A percentile compares a stretch with the other conserved stretches of the same genome.
Conservation (phyloP, 2,888 invertebrate genomes). For the Drosophila kokeensis region DNA sequence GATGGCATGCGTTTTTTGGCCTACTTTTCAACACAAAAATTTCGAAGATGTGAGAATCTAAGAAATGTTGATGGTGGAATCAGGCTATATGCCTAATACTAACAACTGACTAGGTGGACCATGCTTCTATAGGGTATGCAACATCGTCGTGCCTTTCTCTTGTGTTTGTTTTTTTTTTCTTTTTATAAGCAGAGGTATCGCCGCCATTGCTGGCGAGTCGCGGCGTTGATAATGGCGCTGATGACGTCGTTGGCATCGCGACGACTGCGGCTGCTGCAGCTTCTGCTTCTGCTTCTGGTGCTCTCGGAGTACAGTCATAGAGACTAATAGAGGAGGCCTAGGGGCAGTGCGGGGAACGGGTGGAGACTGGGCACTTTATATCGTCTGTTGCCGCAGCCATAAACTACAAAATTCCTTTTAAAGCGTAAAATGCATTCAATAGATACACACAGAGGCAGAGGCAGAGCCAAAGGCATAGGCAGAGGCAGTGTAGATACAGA, state of each 20-base stretch:
- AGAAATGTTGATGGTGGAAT: not conserved
- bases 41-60: not conserved
- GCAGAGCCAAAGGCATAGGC: conserved; percentile 12
- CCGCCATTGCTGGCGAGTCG: conserved; percentile 43
- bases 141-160: not conserved
- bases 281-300: not conserved
- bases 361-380: conserved; percentile 43
- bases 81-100: not conserved
- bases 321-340: conserved; percentile 12
- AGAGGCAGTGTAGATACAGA: conserved; percentile 8
- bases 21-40: not conserved
- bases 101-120: not conserved
- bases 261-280: conserved; percentile 11
- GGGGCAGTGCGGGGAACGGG: not conserved
- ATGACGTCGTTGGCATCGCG: conserved; percentile 76
- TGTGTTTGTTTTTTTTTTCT: conserved; percentile 2
- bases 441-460: conserved; percentile 58
- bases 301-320: conserved; percentile 70
- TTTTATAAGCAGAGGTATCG: conserved; percentile 15
- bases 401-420: conserved; percentile 81
- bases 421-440: conserved; percentile 80
- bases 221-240: conserved; percentile 51
- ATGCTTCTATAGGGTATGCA: not conserved
- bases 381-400: conserved; percentile 69
- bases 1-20: not conserved